phyloP scores from a whole-genome alignment of 2,797 vertebrate genomes.

The Loriculus beryllinus region DNA sequence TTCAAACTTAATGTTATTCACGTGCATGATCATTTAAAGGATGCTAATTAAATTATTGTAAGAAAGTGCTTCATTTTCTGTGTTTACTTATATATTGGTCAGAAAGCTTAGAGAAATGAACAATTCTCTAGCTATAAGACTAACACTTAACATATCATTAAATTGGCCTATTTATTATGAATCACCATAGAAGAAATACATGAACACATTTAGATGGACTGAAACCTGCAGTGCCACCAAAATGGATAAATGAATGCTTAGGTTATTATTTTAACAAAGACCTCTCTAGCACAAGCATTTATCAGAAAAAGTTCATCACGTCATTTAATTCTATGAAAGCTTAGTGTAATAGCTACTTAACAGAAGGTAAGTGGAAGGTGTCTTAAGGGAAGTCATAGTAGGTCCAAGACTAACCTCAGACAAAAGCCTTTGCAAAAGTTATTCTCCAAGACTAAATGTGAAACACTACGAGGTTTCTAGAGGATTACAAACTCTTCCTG shows the following conservation, averaged over 20 bases:
- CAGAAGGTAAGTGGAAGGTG: background rate
- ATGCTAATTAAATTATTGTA: background rate
- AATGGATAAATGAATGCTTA: background rate
- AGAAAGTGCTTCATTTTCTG: background rate
- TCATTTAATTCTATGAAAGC: background rate
- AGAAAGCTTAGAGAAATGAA: background rate
- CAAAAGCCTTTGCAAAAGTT: background rate
- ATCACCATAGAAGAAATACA: background rate
- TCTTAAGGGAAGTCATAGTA: background rate
- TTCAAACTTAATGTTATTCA: background rate
- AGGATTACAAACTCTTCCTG: background rate
- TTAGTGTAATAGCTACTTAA: background rate
- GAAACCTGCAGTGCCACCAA: background rate
- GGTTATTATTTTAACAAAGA: background rate
- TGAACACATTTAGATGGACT: background rate
- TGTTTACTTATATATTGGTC: background rate
- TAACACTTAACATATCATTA: background rate
- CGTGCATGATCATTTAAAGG: background rate
- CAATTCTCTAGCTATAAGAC: background rate
- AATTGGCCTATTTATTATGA: background rate
- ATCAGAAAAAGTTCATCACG: background rate
- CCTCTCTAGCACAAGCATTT: background rate
- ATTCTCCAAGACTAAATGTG: background rate
- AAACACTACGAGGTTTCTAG: background rate
- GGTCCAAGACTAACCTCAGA: background rate